Percentiles rank a stretch among this genome's conserved stretches.
Evolutionary conservation across 1,140 invertebrate species (phyloP).

Genomic region (Anastatus disparis): DNA sequence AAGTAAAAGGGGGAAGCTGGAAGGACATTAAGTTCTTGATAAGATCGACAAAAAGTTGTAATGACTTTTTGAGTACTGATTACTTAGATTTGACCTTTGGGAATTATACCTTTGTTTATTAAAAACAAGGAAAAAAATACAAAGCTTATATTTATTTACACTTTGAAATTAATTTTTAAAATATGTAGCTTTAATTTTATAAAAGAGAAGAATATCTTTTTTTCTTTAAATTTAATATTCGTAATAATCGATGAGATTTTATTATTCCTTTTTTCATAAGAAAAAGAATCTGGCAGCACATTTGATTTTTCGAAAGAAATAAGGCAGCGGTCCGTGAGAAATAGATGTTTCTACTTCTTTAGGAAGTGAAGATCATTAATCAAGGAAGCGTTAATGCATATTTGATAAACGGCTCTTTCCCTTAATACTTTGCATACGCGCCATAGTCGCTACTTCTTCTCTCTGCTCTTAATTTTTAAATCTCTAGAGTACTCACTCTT

Average conservation of each 20-base stretch:
- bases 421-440: slow-evolving; percentile 42
- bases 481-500: background rate
- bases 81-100: slow-evolving; percentile 20
- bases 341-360: slow-evolving; percentile 39
- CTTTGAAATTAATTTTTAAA: too few species aligned
- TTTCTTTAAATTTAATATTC: too few species aligned
- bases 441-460: background rate
- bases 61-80: slow-evolving; percentile 61
- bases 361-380: slow-evolving; percentile 37
- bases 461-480: slow-evolving; percentile 7
- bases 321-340: slow-evolving; percentile 43
- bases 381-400: slow-evolving; percentile 53
- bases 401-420: slow-evolving; percentile 53
- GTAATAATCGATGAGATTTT: slow-evolving; percentile 37
- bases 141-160: background rate
- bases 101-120: slow-evolving; percentile 3
- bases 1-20: too few species aligned
- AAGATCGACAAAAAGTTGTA: slow-evolving; percentile 64
- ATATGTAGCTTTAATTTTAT: too few species aligned
- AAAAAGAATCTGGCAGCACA: slow-evolving; percentile 29
- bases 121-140: slow-evolving; percentile 2
- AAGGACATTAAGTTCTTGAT: slow-evolving; percentile 66
- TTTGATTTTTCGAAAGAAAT: slow-evolving; percentile 38
- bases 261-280: background rate
- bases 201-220: too few species aligned